Percentiles rank a stretch among this genome's conserved stretches.
Evolutionary conservation across 2,797 vertebrate species (phyloP).

Genomic region (Linurgus olivaceus): DNA sequence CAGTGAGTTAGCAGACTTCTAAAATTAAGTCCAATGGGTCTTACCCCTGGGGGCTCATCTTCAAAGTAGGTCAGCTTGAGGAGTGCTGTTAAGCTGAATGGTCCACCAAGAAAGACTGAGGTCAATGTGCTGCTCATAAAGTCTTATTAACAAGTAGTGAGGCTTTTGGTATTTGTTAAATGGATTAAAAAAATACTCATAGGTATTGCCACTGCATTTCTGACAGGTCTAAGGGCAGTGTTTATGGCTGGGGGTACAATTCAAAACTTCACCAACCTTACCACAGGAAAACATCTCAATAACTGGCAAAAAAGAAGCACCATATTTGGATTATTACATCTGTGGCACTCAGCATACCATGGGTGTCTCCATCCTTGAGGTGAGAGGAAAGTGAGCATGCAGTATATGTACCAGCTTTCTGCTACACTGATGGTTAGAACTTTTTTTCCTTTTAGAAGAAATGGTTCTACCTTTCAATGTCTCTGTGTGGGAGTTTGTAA

Average conservation of each 20-base stretch:
- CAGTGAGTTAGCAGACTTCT: background rate
- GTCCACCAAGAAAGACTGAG: background rate
- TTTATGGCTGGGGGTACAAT: background rate
- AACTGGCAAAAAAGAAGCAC: background rate
- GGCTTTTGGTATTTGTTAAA: background rate
- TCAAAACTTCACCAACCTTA: background rate
- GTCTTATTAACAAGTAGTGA: background rate
- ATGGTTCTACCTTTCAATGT: background rate
- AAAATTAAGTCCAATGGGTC: background rate
- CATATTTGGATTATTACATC: background rate
- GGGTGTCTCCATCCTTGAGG: background rate
- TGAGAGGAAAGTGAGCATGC: background rate
- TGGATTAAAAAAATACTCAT: background rate
- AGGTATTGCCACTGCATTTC: background rate
- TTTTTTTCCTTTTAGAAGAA: background rate
- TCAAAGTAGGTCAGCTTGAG: background rate
- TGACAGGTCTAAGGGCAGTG: background rate
- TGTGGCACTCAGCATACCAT: background rate
- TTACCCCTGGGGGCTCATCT: background rate
- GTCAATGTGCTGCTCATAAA: background rate
- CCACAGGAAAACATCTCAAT: background rate
- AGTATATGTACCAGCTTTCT: background rate
- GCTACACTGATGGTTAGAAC: background rate
- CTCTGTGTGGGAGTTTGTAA: background rate
- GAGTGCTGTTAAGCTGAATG: background rate